Base-by-base conservation (phyloP, 2,797 vertebrate species). In the Sebastes wilsoni region DNA sequence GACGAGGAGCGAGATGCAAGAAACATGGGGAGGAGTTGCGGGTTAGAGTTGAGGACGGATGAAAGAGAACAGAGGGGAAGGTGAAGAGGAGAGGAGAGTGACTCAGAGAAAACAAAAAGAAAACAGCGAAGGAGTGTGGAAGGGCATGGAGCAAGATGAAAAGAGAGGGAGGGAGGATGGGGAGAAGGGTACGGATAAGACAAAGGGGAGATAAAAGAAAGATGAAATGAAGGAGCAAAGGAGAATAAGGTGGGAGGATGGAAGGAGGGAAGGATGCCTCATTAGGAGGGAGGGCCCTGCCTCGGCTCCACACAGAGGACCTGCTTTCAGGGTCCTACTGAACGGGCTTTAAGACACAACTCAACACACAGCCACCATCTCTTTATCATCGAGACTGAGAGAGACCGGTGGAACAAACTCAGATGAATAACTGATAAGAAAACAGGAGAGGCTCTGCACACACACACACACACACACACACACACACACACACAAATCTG, bases 241-340 rank as follows among this genome's bases (percentile, higher is more conserved):
- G 36, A 64, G 55, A 56, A 23, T 2, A 42, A 61, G 32, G 32
- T 25, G 42, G 75, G 64, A 70, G 20, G 27, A 22, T 49, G 52
- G 67, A 42, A 71, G 23, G 72, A 76, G 34, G 79, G 28, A 77
- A 65, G 1, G 4, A 22, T 46, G 58, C 49, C 87, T 94, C 90
- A 92, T 92, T 92, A 90, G 83, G 75, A 86, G 68, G 20, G 55
- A 87, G 70, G 78, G 86, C 65, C 66, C 67, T 58, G 59, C 67
- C 61, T 83, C 59, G 11, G 81, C 68, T 79, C 34, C 28, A 72
- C 79, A 68, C 61, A 32, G 32, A 86, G 42, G 38, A 80, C 69
- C 59, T 59, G 80, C 66, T 84, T 61, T 83, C 71, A 80, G 79
- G 58, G 79, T 88, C 83, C 59, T 8, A 8, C 36, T 52, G 79